Evolutionary conservation across 2,888 invertebrate species (phyloP), one percentile per base, ranked within the genome.

Genomic region (Pimpla rufipes): DNA sequence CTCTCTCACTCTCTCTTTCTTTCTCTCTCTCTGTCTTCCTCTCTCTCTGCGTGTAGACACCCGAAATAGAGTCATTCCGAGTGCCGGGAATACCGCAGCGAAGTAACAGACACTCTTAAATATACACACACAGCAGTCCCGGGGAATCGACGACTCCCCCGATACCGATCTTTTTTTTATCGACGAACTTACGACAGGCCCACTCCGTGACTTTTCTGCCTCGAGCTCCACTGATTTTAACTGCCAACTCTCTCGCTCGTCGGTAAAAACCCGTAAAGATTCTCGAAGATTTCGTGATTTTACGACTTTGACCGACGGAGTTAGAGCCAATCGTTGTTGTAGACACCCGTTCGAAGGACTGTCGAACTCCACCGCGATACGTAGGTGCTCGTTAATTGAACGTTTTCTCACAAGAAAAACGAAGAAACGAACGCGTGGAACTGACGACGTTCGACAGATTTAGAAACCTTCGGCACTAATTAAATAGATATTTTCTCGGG

Each of bases 101-200:
- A 71, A 67, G 83, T 71, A 71, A 79, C 79, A 59, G 79, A 70
- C 50, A 76, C 75, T 16, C 50, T 66, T 75, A 79, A 57, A 59
- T 68, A 71, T 42, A 74, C 57, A 59, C 50, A 74, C 57, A 59
- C 50, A 66, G 37, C 37, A 59, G 37, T 40, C 40, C 37, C 67
- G 23, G 42, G 42, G 90, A 92, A 91, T 92, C 90, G 90, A 85
- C 86, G 73, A 82, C 81, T 82, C 88, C 83, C 59, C 89, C 89
- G 93, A 93, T 93, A 92, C 91, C 91, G 89, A 93, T 93, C 93
- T 92, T 75, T 79, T 87, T 87, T 89, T 90, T 91, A 93, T 92
- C 92, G 90, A 91, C 90, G 88, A 88, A 88, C 88, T 88, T 88
- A 88, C 88, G 88, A 88, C 35, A 59, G 59, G 7, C 16, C 13